Base-by-base conservation (phyloP, 2,113 vertebrate genomes). In the Todiramphus chloris region DNA sequence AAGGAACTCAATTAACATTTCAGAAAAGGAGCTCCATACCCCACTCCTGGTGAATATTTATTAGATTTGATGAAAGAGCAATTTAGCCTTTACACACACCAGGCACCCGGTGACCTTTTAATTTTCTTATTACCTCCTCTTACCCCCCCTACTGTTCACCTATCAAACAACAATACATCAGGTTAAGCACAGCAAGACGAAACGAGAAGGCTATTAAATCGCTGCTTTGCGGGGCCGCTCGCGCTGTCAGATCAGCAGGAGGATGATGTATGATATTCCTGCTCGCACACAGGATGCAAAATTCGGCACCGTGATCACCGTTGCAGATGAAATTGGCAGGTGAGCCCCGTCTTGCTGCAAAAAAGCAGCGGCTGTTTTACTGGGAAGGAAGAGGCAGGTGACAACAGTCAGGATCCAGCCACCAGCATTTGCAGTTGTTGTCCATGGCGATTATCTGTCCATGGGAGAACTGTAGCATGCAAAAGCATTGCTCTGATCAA, bases 91-190 rank as follows among this genome's bases (percentile, higher is more conserved):
- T 69, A 39, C 59, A 51, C 56, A 35, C 89, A 83, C 68, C 76
- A 50, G 94, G 80, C 69, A 88, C 72, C 51, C 76, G 24, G 41
- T 94, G 95, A 94, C 84, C 86, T 94, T 91, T 93, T 63, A 24
- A 44, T 41, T 91, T 91, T 80, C 87, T 83, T 94, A 39, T 64
- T 79, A 72, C 90, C 89, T 92, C 82, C 79, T 86, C 86, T 78
- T 89, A 59, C 37, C 43, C 46, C 56, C 63, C 48, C 66, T 35
- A 7, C 76, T 11, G 28, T 33, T 94, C 69, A 68, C 3, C 0
- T 9, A 23, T 44, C 85, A 63, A 73, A 87, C 77, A 55, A 56
- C 68, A 12, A 48, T 24, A 41, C 24, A 53, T 64, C 69, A 78
- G 73, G 55, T 82, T 78, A 39, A 92, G 68, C 55, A 25, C n/a